phyloP scores from a whole-genome alignment of 2,888 invertebrate species.

The Phaedon cochleariae region DNA sequence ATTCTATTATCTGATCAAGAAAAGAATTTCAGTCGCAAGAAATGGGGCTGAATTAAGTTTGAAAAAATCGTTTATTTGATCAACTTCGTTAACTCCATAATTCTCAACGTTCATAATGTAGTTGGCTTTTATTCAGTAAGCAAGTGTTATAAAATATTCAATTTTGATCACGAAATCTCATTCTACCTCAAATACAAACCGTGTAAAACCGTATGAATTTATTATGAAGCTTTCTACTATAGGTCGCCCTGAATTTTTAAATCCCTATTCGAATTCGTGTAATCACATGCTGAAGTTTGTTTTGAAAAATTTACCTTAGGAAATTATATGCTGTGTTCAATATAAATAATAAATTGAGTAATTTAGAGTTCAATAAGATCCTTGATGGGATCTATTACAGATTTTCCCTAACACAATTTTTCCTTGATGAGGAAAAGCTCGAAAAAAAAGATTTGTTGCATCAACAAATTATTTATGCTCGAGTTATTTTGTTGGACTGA shows the following conservation, averaged over 20 bases:
- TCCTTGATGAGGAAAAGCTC: no score
- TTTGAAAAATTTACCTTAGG: background rate
- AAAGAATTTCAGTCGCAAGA: no score
- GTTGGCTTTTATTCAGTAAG: background rate
- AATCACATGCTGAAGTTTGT: background rate
- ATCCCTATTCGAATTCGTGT: background rate
- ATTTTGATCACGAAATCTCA: background rate
- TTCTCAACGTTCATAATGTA: no score
- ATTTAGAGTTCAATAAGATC: background rate
- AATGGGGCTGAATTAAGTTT: no score
- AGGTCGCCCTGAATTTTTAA: background rate
- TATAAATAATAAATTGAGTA: background rate
- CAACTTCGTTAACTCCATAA: no score
- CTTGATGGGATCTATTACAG: no score
- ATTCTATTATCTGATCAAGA: no score
- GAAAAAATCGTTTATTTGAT: no score
- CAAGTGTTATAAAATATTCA: background rate
- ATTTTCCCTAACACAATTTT: no score
- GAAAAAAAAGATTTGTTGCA: no score
- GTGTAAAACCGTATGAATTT: background rate
- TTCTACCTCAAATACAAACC: background rate
- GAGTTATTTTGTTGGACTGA: no score
- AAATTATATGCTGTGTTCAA: background rate
- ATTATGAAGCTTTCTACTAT: background rate
- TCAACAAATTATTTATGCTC: no score